These are phyloP conservation scores for Drosophila fungiperda DNA, from an alignment of 2,888 invertebrate genomes.

Conservation along the genomic window DNA sequence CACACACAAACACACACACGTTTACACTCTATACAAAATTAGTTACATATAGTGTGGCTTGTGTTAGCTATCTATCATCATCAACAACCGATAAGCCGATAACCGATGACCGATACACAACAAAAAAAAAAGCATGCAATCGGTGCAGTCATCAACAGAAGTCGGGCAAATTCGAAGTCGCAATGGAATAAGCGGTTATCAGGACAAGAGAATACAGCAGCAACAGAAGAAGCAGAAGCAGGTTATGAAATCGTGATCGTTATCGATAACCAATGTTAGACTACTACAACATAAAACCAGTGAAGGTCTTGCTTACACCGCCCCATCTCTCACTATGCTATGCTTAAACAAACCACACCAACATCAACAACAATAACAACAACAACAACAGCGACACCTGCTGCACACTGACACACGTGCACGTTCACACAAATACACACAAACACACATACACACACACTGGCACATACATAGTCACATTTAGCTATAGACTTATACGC, in stretches of 20 bases:
- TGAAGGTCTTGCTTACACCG: slow-evolving; percentile 43
- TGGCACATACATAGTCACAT: slow-evolving; percentile 3
- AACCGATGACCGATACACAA: slow-evolving; percentile 10
- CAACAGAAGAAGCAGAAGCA: slow-evolving; percentile 33
- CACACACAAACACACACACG: slow-evolving; percentile 16
- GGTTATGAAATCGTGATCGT: slow-evolving; percentile 38
- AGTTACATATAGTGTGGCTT: slow-evolving; percentile 25
- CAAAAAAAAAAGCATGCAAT: slow-evolving; percentile 8
- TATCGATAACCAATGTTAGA: slow-evolving; percentile 37
- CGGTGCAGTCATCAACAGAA: slow-evolving; percentile 35
- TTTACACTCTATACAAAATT: slow-evolving; percentile 17
- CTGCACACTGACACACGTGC: slow-evolving; percentile 10
- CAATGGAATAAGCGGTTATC: slow-evolving; percentile 11
- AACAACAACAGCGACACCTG: slow-evolving; percentile 16
- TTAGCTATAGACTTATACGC: slow-evolving; percentile 39
- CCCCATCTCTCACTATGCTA: slow-evolving; percentile 51
- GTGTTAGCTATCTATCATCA: slow-evolving; percentile 28
- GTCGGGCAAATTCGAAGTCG: slow-evolving; percentile 9
- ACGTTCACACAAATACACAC: slow-evolving; percentile 13
- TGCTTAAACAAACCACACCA: slow-evolving; percentile 29
- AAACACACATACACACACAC: slow-evolving; percentile 16
- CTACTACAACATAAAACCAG: slow-evolving; percentile 7
- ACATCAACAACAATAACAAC: slow-evolving; percentile 10
- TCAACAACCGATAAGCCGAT: slow-evolving; percentile 32
- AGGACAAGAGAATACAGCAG: slow-evolving; percentile 10